These are phyloP conservation scores for Pyxicephalus adspersus DNA, from an alignment of 2,113 vertebrate species.

Conservation along the genomic window DNA sequence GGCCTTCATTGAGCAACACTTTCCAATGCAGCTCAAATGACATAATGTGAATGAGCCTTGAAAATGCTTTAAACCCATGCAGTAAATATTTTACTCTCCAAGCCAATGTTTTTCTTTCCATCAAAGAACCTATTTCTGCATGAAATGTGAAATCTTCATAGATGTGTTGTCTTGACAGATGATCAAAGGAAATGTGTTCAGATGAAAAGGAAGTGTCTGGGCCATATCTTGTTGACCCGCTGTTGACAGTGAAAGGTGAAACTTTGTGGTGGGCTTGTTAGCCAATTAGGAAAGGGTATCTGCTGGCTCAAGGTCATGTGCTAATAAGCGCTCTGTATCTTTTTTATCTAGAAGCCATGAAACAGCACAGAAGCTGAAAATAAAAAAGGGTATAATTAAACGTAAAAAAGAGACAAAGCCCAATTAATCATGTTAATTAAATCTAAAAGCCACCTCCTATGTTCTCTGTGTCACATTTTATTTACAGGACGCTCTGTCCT, in stretches of 20 bases:
- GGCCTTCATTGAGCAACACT: too few relatives aligned
- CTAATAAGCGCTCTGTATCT: constrained; percentile 5
- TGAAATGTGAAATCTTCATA: too few relatives aligned
- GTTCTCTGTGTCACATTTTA: constrained; percentile 56
- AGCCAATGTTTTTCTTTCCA: too few relatives aligned
- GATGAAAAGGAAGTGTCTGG: neutral
- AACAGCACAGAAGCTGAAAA: constrained; percentile 49
- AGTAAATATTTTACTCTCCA: too few relatives aligned
- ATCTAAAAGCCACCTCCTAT: constrained; percentile 52
- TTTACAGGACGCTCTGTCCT: constrained; percentile 57
- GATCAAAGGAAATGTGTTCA: too few relatives aligned
- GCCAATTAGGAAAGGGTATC: neutral
- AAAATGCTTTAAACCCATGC: too few relatives aligned
- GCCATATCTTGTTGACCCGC: neutral
- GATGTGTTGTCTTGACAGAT: too few relatives aligned
- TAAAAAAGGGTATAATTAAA: constrained; percentile 46
- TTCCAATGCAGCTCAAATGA: too few relatives aligned
- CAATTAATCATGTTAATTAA: constrained; percentile 61
- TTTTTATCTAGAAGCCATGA: constrained; percentile 5
- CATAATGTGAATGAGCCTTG: too few relatives aligned
- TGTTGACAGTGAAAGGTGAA: neutral
- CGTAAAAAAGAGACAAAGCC: constrained; percentile 58
- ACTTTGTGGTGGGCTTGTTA: neutral
- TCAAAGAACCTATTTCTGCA: too few relatives aligned
- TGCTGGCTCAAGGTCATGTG: constrained; percentile 1